A percentile compares a stretch with the other conserved stretches of the same genome.
Evolutionary conservation across 2,113 vertebrate species (phyloP).

Genomic region (Cephalophus harveyi): DNA sequence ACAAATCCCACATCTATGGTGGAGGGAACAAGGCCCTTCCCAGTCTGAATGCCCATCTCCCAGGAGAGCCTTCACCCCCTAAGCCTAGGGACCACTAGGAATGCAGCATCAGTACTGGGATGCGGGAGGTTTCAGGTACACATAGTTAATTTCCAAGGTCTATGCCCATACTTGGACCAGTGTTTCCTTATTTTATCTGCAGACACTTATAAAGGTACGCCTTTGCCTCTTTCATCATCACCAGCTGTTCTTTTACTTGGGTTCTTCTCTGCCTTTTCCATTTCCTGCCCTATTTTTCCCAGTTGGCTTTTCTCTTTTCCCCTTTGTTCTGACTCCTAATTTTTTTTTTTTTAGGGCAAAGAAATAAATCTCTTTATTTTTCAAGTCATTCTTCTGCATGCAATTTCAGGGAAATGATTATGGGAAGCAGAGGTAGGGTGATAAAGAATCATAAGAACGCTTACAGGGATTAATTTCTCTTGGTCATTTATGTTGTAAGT

Average conservation of each 20-base stretch:
- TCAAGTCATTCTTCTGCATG: neutral
- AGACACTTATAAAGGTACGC: neutral
- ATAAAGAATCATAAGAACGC: neutral
- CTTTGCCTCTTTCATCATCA: neutral
- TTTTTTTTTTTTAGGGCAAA: neutral
- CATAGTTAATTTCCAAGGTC: neutral
- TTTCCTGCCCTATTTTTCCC: neutral
- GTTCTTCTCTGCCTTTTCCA: neutral
- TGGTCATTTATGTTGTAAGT: neutral
- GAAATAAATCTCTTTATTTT: neutral
- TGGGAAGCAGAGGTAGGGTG: neutral
- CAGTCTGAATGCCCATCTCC: fast-evolving
- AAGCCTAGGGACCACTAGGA: neutral
- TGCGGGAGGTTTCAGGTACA: neutral
- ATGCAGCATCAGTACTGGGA: too few relatives aligned
- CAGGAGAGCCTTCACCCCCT: neutral
- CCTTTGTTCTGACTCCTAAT: neutral
- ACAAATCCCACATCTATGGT: neutral
- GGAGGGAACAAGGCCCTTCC: neutral
- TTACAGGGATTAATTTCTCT: neutral
- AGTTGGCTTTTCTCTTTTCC: neutral
- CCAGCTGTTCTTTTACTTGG: neutral
- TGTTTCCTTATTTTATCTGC: neutral
- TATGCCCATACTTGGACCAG: neutral
- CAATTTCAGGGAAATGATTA: neutral